Conservation (phyloP, 2,797 vertebrate genomes). For the Harpagifer antarcticus region DNA sequence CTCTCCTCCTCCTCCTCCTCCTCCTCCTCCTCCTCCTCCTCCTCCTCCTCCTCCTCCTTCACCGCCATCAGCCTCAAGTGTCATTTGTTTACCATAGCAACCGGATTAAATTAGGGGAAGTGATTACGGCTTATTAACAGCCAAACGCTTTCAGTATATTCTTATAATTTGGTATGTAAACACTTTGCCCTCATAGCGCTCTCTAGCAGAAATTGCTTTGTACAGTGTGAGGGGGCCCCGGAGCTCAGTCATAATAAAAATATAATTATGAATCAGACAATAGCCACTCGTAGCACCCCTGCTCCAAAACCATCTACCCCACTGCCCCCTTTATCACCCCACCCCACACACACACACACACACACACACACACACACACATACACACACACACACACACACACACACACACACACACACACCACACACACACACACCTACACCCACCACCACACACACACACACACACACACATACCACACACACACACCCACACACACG, state of each 20-base stretch:
- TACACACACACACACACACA: background rate
- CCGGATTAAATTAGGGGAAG: constrained; percentile 90
- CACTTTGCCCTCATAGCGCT: constrained; percentile 85
- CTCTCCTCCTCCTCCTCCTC: constrained; percentile 83
- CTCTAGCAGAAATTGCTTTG: constrained; percentile 85
- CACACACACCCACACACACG: constrained; percentile 7
- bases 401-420: background rate
- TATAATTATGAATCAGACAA: constrained; percentile 88
- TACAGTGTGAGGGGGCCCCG: constrained; percentile 79
- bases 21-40: constrained; percentile 81
- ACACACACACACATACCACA: background rate
- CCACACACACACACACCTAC: background rate
- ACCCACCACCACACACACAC: constrained; percentile 4
- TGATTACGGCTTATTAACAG: constrained; percentile 89
- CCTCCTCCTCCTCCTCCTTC: constrained; percentile 83
- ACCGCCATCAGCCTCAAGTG: constrained; percentile 88
- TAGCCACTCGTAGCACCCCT: constrained; percentile 75
- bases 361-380: background rate
- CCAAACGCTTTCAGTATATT: constrained; percentile 87
- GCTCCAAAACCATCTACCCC: constrained; percentile 39
- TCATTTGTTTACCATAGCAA: constrained; percentile 92
- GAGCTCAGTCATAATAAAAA: constrained; percentile 86
- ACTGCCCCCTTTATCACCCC: constrained; percentile 49
- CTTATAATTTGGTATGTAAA: constrained; percentile 90
- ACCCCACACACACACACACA: background rate